Evolutionary conservation across 2,888 invertebrate genomes (phyloP), one percentile per base, ranked within the genome.

Genomic region (Spisula subtruncata): DNA sequence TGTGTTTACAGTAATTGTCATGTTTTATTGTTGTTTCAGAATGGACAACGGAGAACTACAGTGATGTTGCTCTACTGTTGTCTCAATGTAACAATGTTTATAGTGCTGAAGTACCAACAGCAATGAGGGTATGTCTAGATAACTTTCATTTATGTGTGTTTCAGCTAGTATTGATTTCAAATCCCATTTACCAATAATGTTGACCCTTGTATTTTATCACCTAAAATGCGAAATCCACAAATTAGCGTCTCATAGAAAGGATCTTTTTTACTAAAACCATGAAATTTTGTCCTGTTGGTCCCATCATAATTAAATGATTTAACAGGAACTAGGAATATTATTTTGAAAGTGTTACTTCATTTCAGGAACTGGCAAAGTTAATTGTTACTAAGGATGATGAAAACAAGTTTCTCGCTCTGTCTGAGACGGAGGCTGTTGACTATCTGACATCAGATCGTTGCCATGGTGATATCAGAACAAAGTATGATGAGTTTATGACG

Each of bases 61-160:
- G 97, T 60, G 98, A 98, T 96, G 97, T 98, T 81, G 97, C 98
- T 0, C 95, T 97, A 46, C 96, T 98, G 35, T 97, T 98, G 60
- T 97, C 98, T 18, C 98, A 98, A 0, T 98, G 98, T 93, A 96
- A 97, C 0, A 97, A 98, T 91, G 98, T 98, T 0, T 97, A 98
- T 84, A 98, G 98, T 29, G 98, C 98, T 0, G 98, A 98, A 95
- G 98, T 98, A 14, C 98, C 98, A 0, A 96, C 97, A 25, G 97
- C 97, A 0, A 93, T 98, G 82, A 96, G 97, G 95, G 96, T 96
- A 79, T 75, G n/a, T 66, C 51, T 51, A 10, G 51, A 12, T 51
- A 16, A 51, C n/a, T n/a, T 16, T 51, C 51, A 51, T 41, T 8
- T 5, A 2, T 5, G 41, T 41, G 41, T 41, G 8, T 41, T n/a